A percentile compares a stretch with the other conserved stretches of the same genome.
phyloP scores from a whole-genome alignment of 2,888 invertebrate genomes.

The Lymantria monacha region DNA sequence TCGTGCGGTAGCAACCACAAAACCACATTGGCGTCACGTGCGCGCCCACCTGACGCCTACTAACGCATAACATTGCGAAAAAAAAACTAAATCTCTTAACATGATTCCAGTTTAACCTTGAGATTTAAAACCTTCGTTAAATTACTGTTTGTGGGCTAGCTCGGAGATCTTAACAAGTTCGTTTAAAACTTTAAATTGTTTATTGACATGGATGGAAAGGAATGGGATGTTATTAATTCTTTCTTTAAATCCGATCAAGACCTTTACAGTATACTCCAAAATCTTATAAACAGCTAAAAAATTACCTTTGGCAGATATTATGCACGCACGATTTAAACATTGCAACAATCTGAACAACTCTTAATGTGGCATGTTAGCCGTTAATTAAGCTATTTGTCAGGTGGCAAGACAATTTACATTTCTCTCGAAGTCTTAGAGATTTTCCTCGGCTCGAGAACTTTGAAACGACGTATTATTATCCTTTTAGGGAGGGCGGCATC shows the following conservation, averaged over 20 bases:
- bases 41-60: slow-evolving; percentile 78
- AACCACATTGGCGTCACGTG: slow-evolving; percentile 68
- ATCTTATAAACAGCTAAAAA: neutral
- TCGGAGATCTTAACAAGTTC: slow-evolving; percentile 49
- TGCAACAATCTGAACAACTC: slow-evolving; percentile 67
- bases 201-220: too few relatives aligned
- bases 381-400: slow-evolving; percentile 83
- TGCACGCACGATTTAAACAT: slow-evolving; percentile 46
- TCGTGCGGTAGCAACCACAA: slow-evolving; percentile 58
- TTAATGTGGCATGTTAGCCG: slow-evolving; percentile 69
- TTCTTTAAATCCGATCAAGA: too few relatives aligned
- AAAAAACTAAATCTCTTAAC: slow-evolving; percentile 68
- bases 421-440: slow-evolving; percentile 67
- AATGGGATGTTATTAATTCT: too few relatives aligned
- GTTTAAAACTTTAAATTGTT: slow-evolving; percentile 20
- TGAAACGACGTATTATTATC: slow-evolving; percentile 81
- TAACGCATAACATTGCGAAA: slow-evolving; percentile 75
- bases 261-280: neutral
- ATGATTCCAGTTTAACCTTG: slow-evolving; percentile 72
- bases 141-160: slow-evolving; percentile 68
- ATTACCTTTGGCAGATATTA: neutral
- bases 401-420: slow-evolving; percentile 75
- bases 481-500: slow-evolving; percentile 81
- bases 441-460: slow-evolving; percentile 56
- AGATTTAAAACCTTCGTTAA: slow-evolving; percentile 73